These are phyloP conservation scores for Monopis laevigella DNA, from an alignment of 2,888 invertebrate genomes.

Conservation along the genomic window DNA sequence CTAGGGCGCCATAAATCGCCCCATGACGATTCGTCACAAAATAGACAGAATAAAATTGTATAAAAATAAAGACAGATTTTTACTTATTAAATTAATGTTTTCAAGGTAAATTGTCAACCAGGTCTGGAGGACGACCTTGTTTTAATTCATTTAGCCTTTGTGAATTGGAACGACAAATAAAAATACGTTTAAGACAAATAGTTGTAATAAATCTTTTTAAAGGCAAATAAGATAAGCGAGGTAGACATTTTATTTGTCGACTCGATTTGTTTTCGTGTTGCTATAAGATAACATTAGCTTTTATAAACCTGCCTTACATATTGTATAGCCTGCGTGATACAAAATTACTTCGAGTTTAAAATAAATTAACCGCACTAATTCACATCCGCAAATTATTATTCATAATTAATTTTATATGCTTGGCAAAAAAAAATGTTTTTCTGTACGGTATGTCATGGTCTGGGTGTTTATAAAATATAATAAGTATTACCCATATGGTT, in stretches of 20 bases:
- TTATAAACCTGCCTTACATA: constrained; percentile 15
- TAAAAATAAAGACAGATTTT: background rate
- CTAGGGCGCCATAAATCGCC: too few species aligned
- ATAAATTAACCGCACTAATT: too few species aligned
- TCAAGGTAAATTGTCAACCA: background rate
- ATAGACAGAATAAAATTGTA: background rate
- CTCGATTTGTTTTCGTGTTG: constrained; percentile 14
- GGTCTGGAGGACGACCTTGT: background rate
- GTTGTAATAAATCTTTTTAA: constrained; percentile 16
- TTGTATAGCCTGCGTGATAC: constrained; percentile 18
- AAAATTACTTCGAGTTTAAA: too few species aligned
- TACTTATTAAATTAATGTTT: background rate
- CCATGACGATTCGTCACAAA: too few species aligned
- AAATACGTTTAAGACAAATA: constrained; percentile 14
- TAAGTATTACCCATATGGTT: too few species aligned
- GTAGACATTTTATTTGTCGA: constrained; percentile 13
- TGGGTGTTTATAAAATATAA: too few species aligned
- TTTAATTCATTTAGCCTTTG: background rate
- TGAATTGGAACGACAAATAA: constrained; percentile 2
- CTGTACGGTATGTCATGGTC: too few species aligned
- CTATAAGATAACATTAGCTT: constrained; percentile 18
- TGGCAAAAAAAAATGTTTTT: too few species aligned
- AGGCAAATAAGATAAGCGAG: constrained; percentile 16
- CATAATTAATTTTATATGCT: too few species aligned
- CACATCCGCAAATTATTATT: too few species aligned